Conservation (phyloP, 2,113 vertebrate genomes). For the Neofelis nebulosa region DNA sequence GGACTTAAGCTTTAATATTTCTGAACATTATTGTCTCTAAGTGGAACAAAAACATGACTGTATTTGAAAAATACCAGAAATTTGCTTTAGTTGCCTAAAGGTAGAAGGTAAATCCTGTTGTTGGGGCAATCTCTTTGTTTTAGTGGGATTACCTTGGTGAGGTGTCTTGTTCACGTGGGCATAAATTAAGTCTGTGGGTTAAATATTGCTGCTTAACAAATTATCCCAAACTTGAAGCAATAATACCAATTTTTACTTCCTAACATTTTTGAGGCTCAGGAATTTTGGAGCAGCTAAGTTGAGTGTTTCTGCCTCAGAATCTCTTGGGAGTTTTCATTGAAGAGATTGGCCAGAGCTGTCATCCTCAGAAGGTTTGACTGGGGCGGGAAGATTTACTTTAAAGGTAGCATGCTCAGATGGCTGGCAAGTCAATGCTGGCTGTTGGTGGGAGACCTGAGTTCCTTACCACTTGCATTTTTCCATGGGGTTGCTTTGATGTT, state of each 20-base stretch:
- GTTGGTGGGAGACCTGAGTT: not conserved
- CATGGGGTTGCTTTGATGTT: not conserved
- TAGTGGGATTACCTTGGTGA: not conserved
- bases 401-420: not conserved
- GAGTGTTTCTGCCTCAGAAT: not conserved
- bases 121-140: not conserved
- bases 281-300: not conserved
- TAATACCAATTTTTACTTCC: not conserved
- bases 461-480: not conserved
- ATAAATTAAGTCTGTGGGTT: conserved; percentile 13
- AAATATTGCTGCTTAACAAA: conserved; percentile 15
- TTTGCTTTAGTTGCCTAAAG: not conserved
- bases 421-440: not conserved
- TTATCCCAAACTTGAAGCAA: not conserved
- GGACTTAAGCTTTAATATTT: conserved; percentile 14
- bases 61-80: conserved; percentile 45
- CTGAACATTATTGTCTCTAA: not conserved
- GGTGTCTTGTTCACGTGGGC: not conserved
- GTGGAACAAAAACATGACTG: not conserved
- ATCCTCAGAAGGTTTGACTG: not conserved
- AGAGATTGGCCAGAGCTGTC: not conserved
- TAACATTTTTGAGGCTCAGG: not conserved
- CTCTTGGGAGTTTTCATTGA: not conserved
- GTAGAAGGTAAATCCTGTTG: not conserved
- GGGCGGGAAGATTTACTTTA: not conserved